Evolutionary conservation across 2,888 invertebrate species (phyloP).

Genomic region (Acleris sparsana): DNA sequence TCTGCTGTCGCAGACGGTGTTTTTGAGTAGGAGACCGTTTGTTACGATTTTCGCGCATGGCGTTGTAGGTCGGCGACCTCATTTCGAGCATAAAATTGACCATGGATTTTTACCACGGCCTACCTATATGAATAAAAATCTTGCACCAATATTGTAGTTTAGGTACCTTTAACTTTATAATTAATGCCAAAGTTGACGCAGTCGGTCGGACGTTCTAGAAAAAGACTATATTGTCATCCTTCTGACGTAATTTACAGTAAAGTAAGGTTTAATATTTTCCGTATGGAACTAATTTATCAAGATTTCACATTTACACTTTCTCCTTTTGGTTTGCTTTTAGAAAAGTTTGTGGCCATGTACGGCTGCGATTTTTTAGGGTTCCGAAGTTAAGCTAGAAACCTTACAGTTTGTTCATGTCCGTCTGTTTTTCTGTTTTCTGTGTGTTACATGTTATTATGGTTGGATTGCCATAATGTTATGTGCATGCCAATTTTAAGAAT

Average conservation of each 20-base stretch:
- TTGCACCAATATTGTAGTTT: too few relatives aligned
- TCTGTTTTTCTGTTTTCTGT: too few relatives aligned
- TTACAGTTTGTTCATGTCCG: too few relatives aligned
- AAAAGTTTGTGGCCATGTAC: constrained; percentile 4
- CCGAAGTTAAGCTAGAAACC: too few relatives aligned
- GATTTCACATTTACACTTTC: constrained; percentile 73
- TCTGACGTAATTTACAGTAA: constrained; percentile 40
- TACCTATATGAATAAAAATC: too few relatives aligned
- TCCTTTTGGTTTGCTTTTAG: constrained; percentile 40
- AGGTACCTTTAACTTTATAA: neutral
- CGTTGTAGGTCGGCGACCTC: constrained; percentile 6
- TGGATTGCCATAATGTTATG: too few relatives aligned
- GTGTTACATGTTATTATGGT: too few relatives aligned
- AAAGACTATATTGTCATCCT: constrained; percentile 42
- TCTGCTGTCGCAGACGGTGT: constrained; percentile 12
- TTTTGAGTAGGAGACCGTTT: neutral
- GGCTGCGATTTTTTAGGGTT: neutral
- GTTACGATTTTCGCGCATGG: constrained; percentile 6
- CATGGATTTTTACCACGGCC: too few relatives aligned
- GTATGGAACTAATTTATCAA: constrained; percentile 49
- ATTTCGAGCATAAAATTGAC: neutral
- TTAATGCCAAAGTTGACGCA: neutral
- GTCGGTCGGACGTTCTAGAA: neutral
- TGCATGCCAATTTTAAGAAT: too few relatives aligned
- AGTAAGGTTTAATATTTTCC: constrained; percentile 44